Conservation (phyloP, 2,888 invertebrate genomes). For the Lasioglossum lativentre region DNA sequence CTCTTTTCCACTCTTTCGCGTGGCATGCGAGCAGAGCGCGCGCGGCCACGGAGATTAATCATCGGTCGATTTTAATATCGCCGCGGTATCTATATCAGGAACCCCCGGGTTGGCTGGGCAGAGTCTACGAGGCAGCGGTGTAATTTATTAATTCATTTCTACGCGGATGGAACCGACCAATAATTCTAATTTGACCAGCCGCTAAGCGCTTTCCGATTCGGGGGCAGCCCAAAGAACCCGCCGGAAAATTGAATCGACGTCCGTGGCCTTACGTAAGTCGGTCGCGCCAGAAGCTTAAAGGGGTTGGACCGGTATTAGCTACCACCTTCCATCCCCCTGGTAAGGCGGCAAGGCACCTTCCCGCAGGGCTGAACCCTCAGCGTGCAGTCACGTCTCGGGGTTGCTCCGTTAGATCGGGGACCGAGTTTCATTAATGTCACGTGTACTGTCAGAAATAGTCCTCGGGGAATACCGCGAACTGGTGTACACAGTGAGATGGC, state of each 20-base stretch:
- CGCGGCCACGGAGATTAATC: conserved; percentile 73
- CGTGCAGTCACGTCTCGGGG: conserved; percentile 55
- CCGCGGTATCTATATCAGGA: conserved; percentile 62
- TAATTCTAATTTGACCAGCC: conserved; percentile 74
- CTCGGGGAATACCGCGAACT: conserved; percentile 54
- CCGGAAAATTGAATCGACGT: conserved; percentile 71
- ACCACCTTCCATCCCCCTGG: conserved; percentile 16
- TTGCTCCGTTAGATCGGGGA: conserved; percentile 58
- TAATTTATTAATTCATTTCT: conserved; percentile 79
- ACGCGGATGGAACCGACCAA: conserved; percentile 59
- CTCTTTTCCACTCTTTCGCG: conserved; percentile 31
- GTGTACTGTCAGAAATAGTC: conserved; percentile 65
- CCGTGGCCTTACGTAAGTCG: conserved; percentile 63
- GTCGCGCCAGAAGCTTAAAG: conserved; percentile 60
- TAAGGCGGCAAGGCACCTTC: conserved; percentile 35
- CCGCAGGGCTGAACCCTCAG: conserved; percentile 52
- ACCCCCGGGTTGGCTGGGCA: background rate
- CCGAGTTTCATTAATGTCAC: conserved; percentile 71
- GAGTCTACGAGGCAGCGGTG: conserved; percentile 34
- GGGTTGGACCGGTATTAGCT: conserved; percentile 67
- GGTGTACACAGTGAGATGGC: conserved; percentile 41
- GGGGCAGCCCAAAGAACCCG: conserved; percentile 29
- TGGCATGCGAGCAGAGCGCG: conserved; percentile 21
- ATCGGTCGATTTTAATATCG: conserved; percentile 79
- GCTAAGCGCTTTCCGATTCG: conserved; percentile 76